phyloP scores from a whole-genome alignment of 2,113 vertebrate species.

The Ammospiza nelsoni region DNA sequence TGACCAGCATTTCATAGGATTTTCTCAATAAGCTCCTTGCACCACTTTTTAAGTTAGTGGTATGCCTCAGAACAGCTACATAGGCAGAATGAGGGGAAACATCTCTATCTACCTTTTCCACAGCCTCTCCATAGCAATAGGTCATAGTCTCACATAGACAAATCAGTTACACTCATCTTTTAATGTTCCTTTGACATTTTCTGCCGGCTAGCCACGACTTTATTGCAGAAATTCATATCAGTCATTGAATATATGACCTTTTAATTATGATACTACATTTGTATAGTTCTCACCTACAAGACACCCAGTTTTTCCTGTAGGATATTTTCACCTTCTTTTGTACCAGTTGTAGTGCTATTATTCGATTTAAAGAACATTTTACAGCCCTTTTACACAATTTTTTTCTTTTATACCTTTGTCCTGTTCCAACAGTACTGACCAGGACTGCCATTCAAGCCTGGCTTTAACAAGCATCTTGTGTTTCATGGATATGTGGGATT shows the following conservation, averaged over 20 bases:
- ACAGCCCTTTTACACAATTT: neutral
- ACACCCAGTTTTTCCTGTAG: neutral
- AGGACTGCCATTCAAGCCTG: neutral
- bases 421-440: neutral
- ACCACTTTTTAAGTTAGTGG: neutral
- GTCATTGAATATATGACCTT: neutral
- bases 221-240: neutral
- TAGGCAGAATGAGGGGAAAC: neutral
- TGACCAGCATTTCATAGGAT: neutral
- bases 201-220: neutral
- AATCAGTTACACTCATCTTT: neutral
- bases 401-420: neutral
- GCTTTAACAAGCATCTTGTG: neutral
- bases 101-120: neutral
- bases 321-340: neutral
- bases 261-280: neutral
- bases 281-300: neutral
- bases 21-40: neutral
- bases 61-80: neutral
- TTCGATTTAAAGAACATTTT: neutral
- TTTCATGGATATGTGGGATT: neutral
- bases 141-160: neutral
- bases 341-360: neutral
- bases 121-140: neutral
- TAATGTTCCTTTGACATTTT: conserved; percentile 5